Percentiles rank a stretch among this genome's conserved stretches.
Conservation (phyloP, 1,140 invertebrate genomes). For the Hypothenemus hampei region DNA sequence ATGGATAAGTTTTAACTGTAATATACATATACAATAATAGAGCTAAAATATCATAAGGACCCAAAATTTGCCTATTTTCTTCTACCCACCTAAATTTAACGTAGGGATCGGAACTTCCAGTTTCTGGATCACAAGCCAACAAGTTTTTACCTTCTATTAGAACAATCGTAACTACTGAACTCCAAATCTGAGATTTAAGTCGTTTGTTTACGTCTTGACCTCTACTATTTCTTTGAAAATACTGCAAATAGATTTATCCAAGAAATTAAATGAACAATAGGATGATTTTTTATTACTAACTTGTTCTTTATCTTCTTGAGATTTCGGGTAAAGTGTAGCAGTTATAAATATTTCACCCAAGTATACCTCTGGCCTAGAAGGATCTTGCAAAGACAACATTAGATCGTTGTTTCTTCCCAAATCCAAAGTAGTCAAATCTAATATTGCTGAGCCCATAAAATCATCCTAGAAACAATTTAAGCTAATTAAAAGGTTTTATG, state of each 20-base stretch:
- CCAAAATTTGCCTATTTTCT: too few relatives aligned
- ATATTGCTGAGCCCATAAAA: constrained; percentile 87
- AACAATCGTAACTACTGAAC: constrained; percentile 91
- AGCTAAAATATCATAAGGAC: too few relatives aligned
- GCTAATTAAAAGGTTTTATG: constrained; percentile 1
- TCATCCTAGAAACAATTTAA: constrained; percentile 66
- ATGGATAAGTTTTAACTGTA: too few relatives aligned
- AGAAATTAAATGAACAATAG: background rate
- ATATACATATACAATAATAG: too few relatives aligned
- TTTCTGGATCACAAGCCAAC: constrained; percentile 82
- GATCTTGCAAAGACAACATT: constrained; percentile 68
- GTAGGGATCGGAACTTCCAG: constrained; percentile 85
- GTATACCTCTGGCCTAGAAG: constrained; percentile 57
- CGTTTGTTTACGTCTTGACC: constrained; percentile 72
- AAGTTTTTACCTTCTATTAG: constrained; percentile 92
- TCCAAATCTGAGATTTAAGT: constrained; percentile 90
- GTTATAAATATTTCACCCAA: constrained; percentile 81
- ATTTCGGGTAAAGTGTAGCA: constrained; percentile 78
- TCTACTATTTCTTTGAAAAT: constrained; percentile 71
- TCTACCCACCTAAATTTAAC: constrained; percentile 86
- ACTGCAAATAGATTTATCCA: constrained; percentile 53
- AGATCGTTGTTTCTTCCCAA: constrained; percentile 77
- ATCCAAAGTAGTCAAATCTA: constrained; percentile 83
- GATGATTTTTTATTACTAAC: constrained; percentile 38
- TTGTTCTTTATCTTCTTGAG: constrained; percentile 89